Evolutionary conservation across 2,113 vertebrate species (phyloP).

Genomic region (Gymnocephalus cernua): DNA sequence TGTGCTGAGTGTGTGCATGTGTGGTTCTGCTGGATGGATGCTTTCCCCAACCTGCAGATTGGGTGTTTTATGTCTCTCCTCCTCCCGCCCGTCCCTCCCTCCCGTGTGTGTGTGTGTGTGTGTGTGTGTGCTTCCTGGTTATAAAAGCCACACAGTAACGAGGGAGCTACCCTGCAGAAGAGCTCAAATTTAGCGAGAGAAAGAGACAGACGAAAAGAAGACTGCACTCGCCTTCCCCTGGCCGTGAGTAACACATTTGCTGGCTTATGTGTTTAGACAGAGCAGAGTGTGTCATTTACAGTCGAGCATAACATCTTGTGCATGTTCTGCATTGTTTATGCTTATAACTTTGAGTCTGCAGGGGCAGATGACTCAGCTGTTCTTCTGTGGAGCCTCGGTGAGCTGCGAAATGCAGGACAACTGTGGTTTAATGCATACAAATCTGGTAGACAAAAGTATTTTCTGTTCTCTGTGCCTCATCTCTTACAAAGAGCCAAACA

Average conservation of each 20-base stretch:
- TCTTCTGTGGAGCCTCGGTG: not conserved
- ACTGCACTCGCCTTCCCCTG: constrained; percentile 11
- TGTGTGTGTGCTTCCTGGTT: constrained; percentile 3
- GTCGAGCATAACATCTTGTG: not conserved
- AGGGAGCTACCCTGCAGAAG: constrained; percentile 41
- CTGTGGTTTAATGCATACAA: not conserved
- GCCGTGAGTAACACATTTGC: constrained; percentile 59
- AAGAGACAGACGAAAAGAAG: constrained; percentile 8
- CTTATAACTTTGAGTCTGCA: not conserved
- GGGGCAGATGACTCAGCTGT: constrained; percentile 60
- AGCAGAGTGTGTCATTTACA: not conserved
- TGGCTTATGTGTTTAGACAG: not conserved
- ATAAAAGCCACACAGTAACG: constrained; percentile 51
- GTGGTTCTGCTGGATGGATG: constrained; percentile 51
- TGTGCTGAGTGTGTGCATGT: constrained; percentile 60
- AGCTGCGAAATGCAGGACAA: not conserved
- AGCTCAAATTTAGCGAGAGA: constrained; percentile 42
- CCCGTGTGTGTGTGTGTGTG: not conserved
- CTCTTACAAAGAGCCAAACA: not conserved
- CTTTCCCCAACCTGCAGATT: constrained; percentile 18
- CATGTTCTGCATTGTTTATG: not conserved
- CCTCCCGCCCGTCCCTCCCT: not conserved
- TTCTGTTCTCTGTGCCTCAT: not conserved
- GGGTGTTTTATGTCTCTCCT: constrained; percentile 24
- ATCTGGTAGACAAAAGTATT: not conserved